These are phyloP conservation scores for Leucophora obtusa DNA, from an alignment of 2,888 invertebrate genomes.

Conservation along the genomic window DNA sequence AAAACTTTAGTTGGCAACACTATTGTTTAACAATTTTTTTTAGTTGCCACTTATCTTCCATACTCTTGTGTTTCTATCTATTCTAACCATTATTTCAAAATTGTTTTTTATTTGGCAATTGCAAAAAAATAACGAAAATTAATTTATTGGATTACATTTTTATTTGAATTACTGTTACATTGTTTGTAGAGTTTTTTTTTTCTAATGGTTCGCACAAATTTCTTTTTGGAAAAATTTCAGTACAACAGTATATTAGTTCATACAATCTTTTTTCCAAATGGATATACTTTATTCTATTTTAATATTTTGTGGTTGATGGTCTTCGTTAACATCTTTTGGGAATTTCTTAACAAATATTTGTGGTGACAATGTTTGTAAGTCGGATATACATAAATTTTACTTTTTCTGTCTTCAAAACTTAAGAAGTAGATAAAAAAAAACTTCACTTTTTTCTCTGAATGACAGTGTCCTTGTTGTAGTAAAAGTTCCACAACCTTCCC, in stretches of 20 bases:
- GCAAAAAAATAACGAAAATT: constrained; percentile 33
- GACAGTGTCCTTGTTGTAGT: constrained; percentile 56
- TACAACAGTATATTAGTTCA: background rate
- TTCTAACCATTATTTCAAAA: background rate
- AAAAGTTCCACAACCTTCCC: constrained; percentile 42
- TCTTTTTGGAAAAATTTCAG: background rate
- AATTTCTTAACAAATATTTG: constrained; percentile 55
- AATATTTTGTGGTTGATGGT: constrained; percentile 8
- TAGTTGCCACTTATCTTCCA: background rate
- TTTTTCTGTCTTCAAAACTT: constrained; percentile 34
- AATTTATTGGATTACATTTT: constrained; percentile 59
- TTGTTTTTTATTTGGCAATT: background rate
- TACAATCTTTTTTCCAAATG: background rate
- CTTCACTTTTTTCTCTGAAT: constrained; percentile 20
- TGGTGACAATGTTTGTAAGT: constrained; percentile 46
- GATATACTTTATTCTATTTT: constrained; percentile 19
- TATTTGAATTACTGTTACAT: constrained; percentile 45
- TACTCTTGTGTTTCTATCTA: background rate
- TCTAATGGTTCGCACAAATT: constrained; percentile 4
- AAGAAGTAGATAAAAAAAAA: constrained; percentile 20
- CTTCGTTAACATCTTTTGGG: constrained; percentile 40
- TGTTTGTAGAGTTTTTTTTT: constrained; percentile 4
- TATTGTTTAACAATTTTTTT: background rate
- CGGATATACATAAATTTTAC: constrained; percentile 55
- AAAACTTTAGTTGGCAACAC: background rate